Base-by-base conservation (phyloP, 2,888 invertebrate genomes). In the Venustoraphidia nigricollis region DNA sequence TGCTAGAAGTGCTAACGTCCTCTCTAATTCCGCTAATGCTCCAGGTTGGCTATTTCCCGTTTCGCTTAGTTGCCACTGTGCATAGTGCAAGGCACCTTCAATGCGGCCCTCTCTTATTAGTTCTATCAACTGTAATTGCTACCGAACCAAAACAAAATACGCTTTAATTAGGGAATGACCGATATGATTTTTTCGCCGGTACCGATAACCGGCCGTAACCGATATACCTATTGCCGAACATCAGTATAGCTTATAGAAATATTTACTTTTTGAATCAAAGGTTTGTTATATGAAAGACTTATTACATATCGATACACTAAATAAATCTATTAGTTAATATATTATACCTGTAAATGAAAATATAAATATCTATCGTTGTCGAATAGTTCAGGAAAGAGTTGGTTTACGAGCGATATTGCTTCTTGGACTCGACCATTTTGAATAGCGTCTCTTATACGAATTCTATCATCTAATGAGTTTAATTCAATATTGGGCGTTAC, bases 341-440 rank as follows among this genome's bases (percentile, higher is more conserved):
- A 66, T 53, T 52, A 56, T 67, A 85, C 86, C 75, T 93, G 91
- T 55, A 97, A 73, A 65, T 95, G 94, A 63, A 98, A 97, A 63
- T 91, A 95, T 27, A 97, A 73, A 66, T 93, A 91, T 70, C 93
- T 78, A 64, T 97, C 92, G 67, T 92, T 93, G 63, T 95, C 95
- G 52, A 98, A 69, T 43, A 98, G 67, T 63, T 96, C 94, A 0
- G 97, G 97, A 64, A 95, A 92, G 42, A 95, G 67, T 54, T 91
- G 83, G 64, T 97, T 96, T 44, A 98, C 92, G 65, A 95, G 76
- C 46, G 85, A 81, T 34, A 94, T 94, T 0, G 96, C 96, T 60
- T 92, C 91, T 58, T 92, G 87, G 49, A 96, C 91, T 34, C 85
- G 76, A 0, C 96, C 96, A 56, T 79, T 83, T 64, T 95, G 93